These are phyloP conservation scores for Mactra quadrangularis DNA, from an alignment of 1,140 invertebrate genomes.

Conservation along the genomic window DNA sequence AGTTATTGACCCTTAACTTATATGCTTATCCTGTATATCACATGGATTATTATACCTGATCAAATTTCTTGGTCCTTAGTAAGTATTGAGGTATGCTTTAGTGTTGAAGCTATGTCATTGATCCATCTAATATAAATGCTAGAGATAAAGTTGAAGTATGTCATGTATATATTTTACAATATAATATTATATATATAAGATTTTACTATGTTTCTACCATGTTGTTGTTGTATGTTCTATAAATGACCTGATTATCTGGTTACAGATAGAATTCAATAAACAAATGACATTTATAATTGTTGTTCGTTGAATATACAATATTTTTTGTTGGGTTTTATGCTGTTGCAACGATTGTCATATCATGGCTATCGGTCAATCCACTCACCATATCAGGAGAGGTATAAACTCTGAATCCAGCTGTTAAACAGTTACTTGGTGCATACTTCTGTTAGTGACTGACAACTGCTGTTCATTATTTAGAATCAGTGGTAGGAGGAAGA, in stretches of 20 bases:
- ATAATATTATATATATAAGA: background rate
- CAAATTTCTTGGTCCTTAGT: background rate
- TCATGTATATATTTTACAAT: background rate
- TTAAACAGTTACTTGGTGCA: too few species aligned
- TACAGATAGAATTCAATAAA: constrained; percentile 49
- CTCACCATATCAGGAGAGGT: too few species aligned
- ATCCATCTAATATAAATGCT: background rate
- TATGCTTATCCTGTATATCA: background rate
- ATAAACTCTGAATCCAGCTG: too few species aligned
- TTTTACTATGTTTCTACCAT: constrained; percentile 38
- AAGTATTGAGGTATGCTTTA: background rate
- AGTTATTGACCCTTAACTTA: too few species aligned
- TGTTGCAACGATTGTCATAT: too few species aligned
- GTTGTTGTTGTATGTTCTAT: constrained; percentile 46
- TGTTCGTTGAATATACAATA: background rate
- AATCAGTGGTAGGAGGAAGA: too few species aligned
- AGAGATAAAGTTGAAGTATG: background rate
- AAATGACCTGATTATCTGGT: constrained; percentile 39
- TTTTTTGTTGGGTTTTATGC: too few species aligned
- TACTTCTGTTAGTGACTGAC: too few species aligned
- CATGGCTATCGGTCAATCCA: too few species aligned
- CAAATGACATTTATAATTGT: constrained; percentile 36
- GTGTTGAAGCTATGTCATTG: background rate
- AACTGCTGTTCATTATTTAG: too few species aligned
- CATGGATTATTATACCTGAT: background rate